A percentile compares a stretch with the other conserved stretches of the same genome.
These are phyloP conservation scores for Caenorhabditis wallacei DNA, from an alignment of 2,888 invertebrate genomes.

Conservation along the genomic window DNA sequence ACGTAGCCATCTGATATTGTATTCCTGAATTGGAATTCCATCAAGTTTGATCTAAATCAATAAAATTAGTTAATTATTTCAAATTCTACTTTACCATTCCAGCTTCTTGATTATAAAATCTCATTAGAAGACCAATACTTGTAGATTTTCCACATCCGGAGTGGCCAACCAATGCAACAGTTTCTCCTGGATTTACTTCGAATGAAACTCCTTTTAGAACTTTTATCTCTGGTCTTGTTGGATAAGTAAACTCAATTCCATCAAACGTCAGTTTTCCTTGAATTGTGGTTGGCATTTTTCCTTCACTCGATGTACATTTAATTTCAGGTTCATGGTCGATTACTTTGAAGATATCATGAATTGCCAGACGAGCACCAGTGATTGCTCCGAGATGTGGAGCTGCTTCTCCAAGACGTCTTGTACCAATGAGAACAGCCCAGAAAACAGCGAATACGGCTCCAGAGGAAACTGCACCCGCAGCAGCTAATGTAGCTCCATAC, in stretches of 20 bases:
- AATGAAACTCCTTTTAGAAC: slow-evolving; percentile 77
- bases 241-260: slow-evolving; percentile 84
- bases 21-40: slow-evolving; percentile 80
- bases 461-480: slow-evolving; percentile 70
- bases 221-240: slow-evolving; percentile 83
- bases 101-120: slow-evolving; percentile 75
- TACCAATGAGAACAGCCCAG: slow-evolving; percentile 82
- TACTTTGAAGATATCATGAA: slow-evolving; percentile 85
- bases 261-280: slow-evolving; percentile 84
- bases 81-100: slow-evolving; percentile 64
- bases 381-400: slow-evolving; percentile 91
- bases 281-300: slow-evolving; percentile 83
- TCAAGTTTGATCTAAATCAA: slow-evolving; percentile 83
- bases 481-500: slow-evolving; percentile 74
- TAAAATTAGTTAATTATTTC: slow-evolving; percentile 4
- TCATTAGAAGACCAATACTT: slow-evolving; percentile 74
- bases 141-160: slow-evolving; percentile 81
- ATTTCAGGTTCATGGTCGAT: slow-evolving; percentile 85
- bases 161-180: slow-evolving; percentile 79
- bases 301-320: slow-evolving; percentile 84
- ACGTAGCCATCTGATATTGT: slow-evolving; percentile 83
- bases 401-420: slow-evolving; percentile 88
- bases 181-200: slow-evolving; percentile 74
- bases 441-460: slow-evolving; percentile 80
- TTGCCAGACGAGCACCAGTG: slow-evolving; percentile 90